Conservation (phyloP, 92 coral and sea anemone genomes). For the Siderastrea siderea region DNA sequence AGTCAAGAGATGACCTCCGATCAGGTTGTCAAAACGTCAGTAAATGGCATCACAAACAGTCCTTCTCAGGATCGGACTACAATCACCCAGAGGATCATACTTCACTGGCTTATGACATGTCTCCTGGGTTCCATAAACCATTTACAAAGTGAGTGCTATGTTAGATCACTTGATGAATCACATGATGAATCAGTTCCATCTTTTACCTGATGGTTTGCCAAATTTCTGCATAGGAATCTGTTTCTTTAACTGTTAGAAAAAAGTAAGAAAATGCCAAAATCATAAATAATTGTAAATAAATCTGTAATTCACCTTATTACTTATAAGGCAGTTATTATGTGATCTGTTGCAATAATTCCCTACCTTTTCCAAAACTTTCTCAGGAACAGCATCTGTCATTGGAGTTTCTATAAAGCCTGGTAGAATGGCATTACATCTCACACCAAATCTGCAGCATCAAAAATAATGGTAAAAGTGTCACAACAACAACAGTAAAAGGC, state of each 20-base stretch:
- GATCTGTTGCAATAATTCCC: neutral
- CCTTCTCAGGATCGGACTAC: no score
- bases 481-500: no score
- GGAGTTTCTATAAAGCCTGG: conserved; percentile 96
- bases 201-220: conserved; percentile 79
- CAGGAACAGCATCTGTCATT: conserved; percentile 84
- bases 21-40: no score
- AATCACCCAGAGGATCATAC: no score
- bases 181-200: neutral
- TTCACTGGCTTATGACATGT: no score
- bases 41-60: no score
- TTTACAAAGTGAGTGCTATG: neutral
- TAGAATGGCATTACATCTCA: conserved; percentile 93
- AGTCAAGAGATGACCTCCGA: no score
- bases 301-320: neutral
- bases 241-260: conserved; percentile 42
- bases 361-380: conserved; percentile 77
- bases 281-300: neutral
- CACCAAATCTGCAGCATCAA: conserved; percentile 77
- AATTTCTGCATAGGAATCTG: conserved; percentile 65
- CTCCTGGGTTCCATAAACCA: no score
- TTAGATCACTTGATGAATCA: neutral
- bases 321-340: no score
- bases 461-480: neutral
- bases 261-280: neutral